These are phyloP conservation scores for Semnornis frantzii DNA, from an alignment of 2,113 vertebrate genomes.

Conservation along the genomic window DNA sequence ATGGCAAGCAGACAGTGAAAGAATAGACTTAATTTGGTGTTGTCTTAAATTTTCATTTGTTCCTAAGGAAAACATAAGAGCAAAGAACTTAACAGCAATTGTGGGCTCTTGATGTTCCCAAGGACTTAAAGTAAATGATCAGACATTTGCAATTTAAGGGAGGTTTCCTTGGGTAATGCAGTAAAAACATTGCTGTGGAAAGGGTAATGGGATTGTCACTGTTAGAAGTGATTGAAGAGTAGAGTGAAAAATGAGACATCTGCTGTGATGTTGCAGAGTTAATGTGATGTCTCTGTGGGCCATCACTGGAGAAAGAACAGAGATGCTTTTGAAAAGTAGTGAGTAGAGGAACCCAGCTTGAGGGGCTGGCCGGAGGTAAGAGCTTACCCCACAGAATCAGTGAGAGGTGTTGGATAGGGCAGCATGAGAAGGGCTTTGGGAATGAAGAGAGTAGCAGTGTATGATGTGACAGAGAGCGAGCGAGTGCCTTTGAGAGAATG, in stretches of 20 bases:
- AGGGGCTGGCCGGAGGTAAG: neutral
- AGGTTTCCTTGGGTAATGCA: neutral
- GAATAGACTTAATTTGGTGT: neutral
- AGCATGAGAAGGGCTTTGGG: neutral
- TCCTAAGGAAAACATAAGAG: neutral
- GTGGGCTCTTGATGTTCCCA: neutral
- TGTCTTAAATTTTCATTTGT: neutral
- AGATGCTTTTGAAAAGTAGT: no score
- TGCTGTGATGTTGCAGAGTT: neutral
- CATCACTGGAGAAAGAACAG: neutral
- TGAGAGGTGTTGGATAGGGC: neutral
- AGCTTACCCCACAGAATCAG: neutral
- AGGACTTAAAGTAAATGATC: neutral
- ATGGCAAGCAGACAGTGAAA: neutral
- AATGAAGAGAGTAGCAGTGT: neutral
- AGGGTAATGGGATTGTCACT: neutral
- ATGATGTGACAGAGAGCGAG: neutral
- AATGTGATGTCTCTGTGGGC: neutral
- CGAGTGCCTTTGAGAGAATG: rapidly evolving
- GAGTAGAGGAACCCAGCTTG: neutral
- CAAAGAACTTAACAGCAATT: neutral
- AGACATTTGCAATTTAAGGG: neutral
- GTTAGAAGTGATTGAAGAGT: neutral
- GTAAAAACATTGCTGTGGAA: neutral
- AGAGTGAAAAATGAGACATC: neutral